These are phyloP conservation scores for Anarhynchus alexandrinus DNA, from an alignment of 2,113 vertebrate species.

Conservation along the genomic window DNA sequence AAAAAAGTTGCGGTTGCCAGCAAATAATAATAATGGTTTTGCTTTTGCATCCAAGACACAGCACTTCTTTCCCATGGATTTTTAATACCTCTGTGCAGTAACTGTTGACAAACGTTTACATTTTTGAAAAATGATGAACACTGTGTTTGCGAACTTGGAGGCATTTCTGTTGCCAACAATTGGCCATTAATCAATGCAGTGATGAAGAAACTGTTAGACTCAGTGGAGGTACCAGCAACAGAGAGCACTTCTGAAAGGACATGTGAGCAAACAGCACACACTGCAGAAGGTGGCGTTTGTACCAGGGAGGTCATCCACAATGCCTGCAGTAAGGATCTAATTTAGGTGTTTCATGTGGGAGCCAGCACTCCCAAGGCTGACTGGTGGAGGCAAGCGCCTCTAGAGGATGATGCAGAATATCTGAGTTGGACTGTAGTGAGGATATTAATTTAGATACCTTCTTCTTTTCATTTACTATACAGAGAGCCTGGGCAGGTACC, in stretches of 20 bases:
- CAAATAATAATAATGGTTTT: background rate
- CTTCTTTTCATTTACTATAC: background rate
- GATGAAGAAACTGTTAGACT: background rate
- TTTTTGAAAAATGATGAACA: conserved; percentile 19
- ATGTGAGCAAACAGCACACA: background rate
- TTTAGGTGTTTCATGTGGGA: background rate
- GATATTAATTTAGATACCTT: background rate
- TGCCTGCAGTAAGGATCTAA: background rate
- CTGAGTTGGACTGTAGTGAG: background rate
- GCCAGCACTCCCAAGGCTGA: background rate
- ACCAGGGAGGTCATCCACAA: background rate
- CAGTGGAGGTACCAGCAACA: background rate
- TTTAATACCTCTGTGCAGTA: conserved; percentile 39
- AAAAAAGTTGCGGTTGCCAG: background rate
- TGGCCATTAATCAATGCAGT: conserved; percentile 7
- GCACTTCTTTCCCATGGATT: conserved; percentile 32
- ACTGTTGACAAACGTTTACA: conserved; percentile 43
- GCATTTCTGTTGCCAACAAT: background rate
- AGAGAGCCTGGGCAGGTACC: background rate
- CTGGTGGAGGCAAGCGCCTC: background rate
- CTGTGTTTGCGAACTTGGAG: conserved; percentile 15
- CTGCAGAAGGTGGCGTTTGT: background rate
- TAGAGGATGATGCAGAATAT: background rate
- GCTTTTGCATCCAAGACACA: background rate
- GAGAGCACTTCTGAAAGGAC: background rate